A percentile compares a stretch with the other conserved stretches of the same genome.
These are phyloP conservation scores for Nomada lathburiana DNA, from an alignment of 2,888 invertebrate genomes.

Conservation along the genomic window DNA sequence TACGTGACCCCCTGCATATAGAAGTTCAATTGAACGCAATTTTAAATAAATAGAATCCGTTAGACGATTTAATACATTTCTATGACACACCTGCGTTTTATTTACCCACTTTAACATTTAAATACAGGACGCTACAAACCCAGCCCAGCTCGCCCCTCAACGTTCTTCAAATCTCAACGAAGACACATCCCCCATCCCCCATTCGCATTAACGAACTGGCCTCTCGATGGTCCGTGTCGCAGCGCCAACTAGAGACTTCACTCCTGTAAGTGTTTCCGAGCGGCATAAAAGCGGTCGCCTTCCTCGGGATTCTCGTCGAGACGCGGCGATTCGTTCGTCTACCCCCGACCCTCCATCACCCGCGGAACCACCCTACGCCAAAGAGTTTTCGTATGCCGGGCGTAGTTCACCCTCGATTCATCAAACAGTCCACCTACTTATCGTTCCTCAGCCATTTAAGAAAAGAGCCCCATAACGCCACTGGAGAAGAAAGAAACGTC, in stretches of 20 bases:
- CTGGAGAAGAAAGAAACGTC: constrained; percentile 26
- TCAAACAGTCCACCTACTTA: constrained; percentile 68
- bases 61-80: no score
- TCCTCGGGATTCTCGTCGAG: constrained; percentile 57
- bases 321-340: constrained; percentile 60
- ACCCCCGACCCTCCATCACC: neutral
- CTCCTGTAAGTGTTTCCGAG: constrained; percentile 65
- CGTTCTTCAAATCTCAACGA: neutral
- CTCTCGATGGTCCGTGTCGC: neutral
- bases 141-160: no score
- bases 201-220: constrained; percentile 18
- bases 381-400: constrained; percentile 74
- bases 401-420: constrained; percentile 74
- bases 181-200: neutral
- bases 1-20: no score
- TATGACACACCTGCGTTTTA: no score
- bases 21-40: no score
- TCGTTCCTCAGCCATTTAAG: constrained; percentile 63
- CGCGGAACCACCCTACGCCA: constrained; percentile 11
- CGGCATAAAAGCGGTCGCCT: constrained; percentile 33
- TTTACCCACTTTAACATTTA: no score
- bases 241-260: constrained; percentile 24
- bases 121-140: no score
- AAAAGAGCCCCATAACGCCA: constrained; percentile 48
- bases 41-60: no score